These are phyloP conservation scores for Trochalopteron elliotii DNA, from an alignment of 2,113 vertebrate genomes.

Conservation along the genomic window DNA sequence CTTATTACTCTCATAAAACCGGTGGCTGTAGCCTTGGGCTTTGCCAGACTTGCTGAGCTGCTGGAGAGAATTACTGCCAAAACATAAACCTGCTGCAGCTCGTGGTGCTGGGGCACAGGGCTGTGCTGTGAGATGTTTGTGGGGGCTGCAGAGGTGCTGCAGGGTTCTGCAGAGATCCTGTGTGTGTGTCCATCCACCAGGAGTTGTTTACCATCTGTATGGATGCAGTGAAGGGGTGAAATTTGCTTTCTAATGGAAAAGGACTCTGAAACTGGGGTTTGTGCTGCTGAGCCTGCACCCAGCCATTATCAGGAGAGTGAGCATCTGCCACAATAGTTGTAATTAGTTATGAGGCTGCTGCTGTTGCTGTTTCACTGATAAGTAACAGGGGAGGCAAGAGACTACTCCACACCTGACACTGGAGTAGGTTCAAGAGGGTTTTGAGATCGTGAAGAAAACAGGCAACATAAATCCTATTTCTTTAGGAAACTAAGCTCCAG, in stretches of 20 bases:
- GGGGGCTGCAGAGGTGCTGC: neutral
- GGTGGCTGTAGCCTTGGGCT: conserved; percentile 33
- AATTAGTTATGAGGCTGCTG: neutral
- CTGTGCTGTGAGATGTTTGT: neutral
- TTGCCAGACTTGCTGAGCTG: conserved; percentile 26
- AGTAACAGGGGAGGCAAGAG: neutral
- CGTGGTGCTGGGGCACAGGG: neutral
- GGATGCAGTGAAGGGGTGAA: neutral
- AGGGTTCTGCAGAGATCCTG: neutral
- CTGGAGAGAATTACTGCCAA: conserved; percentile 36
- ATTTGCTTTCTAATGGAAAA: neutral
- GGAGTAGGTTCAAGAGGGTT: neutral
- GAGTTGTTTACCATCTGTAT: neutral
- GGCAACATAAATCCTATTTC: neutral
- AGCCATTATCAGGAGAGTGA: neutral
- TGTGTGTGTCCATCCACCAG: neutral
- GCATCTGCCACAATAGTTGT: neutral
- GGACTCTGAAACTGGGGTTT: neutral
- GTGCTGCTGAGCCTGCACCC: neutral
- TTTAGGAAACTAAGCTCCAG: neutral
- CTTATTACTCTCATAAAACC: conserved; percentile 17
- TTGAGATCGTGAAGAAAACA: neutral
- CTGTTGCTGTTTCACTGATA: neutral
- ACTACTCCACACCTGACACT: neutral
- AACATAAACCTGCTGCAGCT: neutral